phyloP scores from a whole-genome alignment of 2,797 vertebrate genomes.

The Ciconia nigra region DNA sequence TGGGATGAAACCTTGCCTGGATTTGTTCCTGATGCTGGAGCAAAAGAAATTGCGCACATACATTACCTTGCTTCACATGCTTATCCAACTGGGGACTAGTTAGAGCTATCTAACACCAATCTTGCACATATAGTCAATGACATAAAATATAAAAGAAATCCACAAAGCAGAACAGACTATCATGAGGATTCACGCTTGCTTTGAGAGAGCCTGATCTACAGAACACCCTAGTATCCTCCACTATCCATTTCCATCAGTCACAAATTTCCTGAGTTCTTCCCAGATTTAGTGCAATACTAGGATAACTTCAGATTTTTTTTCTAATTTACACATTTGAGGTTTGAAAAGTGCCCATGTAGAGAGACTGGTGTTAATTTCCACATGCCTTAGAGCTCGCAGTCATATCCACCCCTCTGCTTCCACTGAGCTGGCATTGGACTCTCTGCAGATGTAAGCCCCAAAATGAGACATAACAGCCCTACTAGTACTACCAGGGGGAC shows the following conservation, averaged over 20 bases:
- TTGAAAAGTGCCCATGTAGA: neutral
- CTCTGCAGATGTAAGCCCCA: neutral
- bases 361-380: neutral
- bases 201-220: neutral
- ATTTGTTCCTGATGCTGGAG: neutral
- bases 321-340: neutral
- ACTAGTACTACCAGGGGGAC: neutral
- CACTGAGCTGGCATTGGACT: neutral
- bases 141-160: neutral
- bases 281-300: neutral
- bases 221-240: neutral
- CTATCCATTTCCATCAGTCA: neutral
- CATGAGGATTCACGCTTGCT: neutral
- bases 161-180: neutral
- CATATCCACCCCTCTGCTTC: neutral
- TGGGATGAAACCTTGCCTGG: neutral
- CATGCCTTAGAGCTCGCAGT: neutral
- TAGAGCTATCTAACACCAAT: neutral
- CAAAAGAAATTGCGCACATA: neutral
- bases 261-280: neutral
- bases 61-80: neutral
- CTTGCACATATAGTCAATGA: neutral
- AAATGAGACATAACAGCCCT: neutral
- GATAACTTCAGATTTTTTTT: neutral
- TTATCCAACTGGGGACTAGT: neutral